A percentile compares a stretch with the other conserved stretches of the same genome.
phyloP scores from a whole-genome alignment of 2,797 vertebrate genomes.

The Sebastes trivittatus region DNA sequence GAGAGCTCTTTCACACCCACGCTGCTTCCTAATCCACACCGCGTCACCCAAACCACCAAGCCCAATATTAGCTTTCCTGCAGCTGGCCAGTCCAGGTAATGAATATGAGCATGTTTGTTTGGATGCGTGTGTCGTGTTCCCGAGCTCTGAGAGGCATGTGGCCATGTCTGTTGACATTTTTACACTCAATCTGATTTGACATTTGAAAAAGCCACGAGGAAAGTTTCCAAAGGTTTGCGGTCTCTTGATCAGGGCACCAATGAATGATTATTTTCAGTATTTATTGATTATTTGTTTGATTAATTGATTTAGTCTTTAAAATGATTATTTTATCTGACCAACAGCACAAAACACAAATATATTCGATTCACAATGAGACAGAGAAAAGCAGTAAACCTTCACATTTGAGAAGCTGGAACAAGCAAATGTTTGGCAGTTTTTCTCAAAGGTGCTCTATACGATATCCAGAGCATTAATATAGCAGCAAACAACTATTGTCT shows the following conservation, averaged over 20 bases:
- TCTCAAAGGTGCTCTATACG: background rate
- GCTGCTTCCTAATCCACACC: constrained; percentile 59
- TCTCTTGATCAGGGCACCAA: background rate
- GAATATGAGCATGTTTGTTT: constrained; percentile 63
- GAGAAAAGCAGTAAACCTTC: background rate
- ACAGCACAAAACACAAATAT: background rate
- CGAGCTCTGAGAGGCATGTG: background rate
- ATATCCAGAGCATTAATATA: too few relatives aligned
- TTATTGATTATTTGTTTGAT: background rate
- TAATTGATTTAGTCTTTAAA: background rate
- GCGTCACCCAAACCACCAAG: constrained; percentile 62
- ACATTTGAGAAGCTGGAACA: background rate
- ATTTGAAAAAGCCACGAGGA: background rate
- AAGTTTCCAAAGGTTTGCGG: background rate
- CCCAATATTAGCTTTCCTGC: constrained; percentile 76
- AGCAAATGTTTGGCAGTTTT: background rate
- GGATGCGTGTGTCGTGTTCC: constrained; percentile 31
- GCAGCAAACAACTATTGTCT: too few relatives aligned
- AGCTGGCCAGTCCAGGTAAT: constrained; percentile 41
- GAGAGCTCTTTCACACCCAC: constrained; percentile 69
- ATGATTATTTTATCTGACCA: background rate
- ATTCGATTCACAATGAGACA: background rate
- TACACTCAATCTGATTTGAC: background rate
- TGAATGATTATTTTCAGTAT: background rate
- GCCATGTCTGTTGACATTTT: background rate